phyloP scores from a whole-genome alignment of 2,113 vertebrate species.

The Himantopus leucocephalus region DNA sequence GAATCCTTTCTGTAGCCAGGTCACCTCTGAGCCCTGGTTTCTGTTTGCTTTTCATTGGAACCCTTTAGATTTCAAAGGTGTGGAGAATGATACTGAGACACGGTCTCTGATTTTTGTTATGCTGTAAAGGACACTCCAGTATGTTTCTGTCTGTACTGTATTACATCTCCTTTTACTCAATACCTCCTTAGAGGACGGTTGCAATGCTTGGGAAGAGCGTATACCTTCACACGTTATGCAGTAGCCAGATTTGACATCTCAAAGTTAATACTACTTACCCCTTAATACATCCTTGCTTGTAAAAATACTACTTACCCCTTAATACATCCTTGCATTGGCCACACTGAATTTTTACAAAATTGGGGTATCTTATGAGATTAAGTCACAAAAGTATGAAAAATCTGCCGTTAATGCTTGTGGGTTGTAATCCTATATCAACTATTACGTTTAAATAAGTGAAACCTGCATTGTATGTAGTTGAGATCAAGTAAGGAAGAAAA shows the following conservation, averaged over 20 bases:
- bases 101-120: background rate
- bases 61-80: constrained; percentile 12
- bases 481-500: background rate
- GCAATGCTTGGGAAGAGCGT: background rate
- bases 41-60: constrained; percentile 7
- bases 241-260: background rate
- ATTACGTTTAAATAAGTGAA: background rate
- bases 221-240: background rate
- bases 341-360: background rate
- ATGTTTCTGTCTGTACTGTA: background rate
- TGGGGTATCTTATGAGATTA: background rate
- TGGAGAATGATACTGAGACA: background rate
- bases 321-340: background rate
- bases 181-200: background rate
- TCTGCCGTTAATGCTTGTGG: background rate
- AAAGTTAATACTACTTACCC: background rate
- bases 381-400: background rate
- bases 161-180: background rate
- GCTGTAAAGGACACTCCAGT: background rate
- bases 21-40: background rate
- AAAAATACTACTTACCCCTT: background rate
- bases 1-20: background rate
- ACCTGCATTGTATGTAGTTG: background rate
- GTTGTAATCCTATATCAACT: background rate
- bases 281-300: background rate